Evolutionary conservation across 2,888 invertebrate species (phyloP), one percentile per base, ranked within the genome.

Genomic region (Pseudoips prasinana): DNA sequence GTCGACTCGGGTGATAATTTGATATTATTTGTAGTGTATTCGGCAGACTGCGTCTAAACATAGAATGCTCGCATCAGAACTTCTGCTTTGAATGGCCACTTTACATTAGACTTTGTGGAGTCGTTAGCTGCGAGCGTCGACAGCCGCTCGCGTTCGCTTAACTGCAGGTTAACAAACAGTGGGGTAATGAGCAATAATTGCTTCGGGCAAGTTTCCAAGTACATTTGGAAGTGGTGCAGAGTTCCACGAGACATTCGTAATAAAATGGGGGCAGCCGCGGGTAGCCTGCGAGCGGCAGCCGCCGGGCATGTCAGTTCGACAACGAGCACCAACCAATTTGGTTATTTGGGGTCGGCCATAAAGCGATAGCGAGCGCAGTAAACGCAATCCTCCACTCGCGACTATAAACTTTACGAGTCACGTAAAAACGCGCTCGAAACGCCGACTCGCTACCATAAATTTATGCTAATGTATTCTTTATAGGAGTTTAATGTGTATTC

Each of bases 381-480:
- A 88, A 87, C 87, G 86, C 87, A 86, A 86, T 86, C 82, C 86
- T 81, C 85, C 84, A 86, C 86, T 84, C 81, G 87, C 86, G 84
- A 80, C 86, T 81, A 83, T 88, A 88, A 87, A 88, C 78, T 88
- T 88, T 88, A 88, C 87, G 88, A 88, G 86, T 82, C 83, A 86
- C 87, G 87, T 87, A 88, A 88, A 88, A 88, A 87, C 87, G 84
- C 84, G 85, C 82, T 85, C 82, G 77, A 78, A 84, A 83, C 82
- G 82, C 78, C 84, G 81, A 83, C 82, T 83, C 73, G 82, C 87
- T 82, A 76, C 86, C 84, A 85, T 88, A 87, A 88, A 88, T 88
- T 88, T 86, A 88, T 88, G 88, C 86, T 88, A 88, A 88, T 88
- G 87, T 87, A 88, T 88, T 88, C 88, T 87, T 86, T 88, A 88